These are phyloP conservation scores for Cryptoprocta ferox DNA, from an alignment of 2,797 vertebrate genomes.

Conservation along the genomic window DNA sequence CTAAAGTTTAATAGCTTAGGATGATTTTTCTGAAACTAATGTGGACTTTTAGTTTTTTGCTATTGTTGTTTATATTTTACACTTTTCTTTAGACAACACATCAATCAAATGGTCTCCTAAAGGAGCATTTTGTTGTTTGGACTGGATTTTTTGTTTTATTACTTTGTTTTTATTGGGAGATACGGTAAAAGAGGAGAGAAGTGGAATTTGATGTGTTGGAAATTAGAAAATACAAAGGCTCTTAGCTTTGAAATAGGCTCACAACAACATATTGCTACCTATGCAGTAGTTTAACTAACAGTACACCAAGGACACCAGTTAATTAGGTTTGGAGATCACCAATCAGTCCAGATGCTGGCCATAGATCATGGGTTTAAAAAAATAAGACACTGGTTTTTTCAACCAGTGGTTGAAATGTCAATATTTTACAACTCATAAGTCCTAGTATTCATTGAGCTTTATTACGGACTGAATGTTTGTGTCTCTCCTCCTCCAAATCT, in stretches of 20 bases:
- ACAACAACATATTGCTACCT: not conserved
- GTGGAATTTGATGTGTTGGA: not conserved
- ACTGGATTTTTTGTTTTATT: not conserved
- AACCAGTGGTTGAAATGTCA: not conserved
- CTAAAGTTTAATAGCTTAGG: not conserved
- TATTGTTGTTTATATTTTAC: not conserved
- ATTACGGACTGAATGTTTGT: not conserved
- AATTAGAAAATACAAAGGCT: not conserved
- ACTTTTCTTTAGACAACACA: not conserved
- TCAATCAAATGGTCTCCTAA: not conserved
- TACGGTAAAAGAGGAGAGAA: not conserved
- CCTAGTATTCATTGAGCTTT: not conserved
- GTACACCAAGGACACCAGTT: not conserved
- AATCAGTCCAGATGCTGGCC: not conserved
- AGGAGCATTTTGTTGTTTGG: not conserved
- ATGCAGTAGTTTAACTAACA: not conserved
- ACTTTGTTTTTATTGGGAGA: not conserved
- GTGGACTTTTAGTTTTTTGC: not conserved
- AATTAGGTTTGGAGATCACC: not conserved
- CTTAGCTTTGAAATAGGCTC: not conserved
- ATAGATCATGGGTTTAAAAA: not conserved
- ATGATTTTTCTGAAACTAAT: constrained; percentile 22
- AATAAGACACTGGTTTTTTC: not conserved
- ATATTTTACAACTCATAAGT: not conserved
- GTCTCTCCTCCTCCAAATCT: too few relatives aligned